These are phyloP conservation scores for Pterocles orientalis DNA, from an alignment of 2,113 vertebrate species.

Conservation along the genomic window DNA sequence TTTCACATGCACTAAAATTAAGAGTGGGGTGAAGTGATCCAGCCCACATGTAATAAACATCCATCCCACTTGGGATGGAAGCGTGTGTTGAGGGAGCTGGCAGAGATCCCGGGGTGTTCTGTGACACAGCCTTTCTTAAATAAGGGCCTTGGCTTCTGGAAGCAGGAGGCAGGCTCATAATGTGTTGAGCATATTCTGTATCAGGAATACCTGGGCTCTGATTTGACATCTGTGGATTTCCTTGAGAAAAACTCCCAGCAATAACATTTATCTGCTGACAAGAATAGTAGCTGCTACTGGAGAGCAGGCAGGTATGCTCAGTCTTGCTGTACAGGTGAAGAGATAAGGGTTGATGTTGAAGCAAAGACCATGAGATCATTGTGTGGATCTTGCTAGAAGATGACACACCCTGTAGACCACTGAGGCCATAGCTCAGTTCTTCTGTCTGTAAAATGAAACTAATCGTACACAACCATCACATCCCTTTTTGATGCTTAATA, in stretches of 20 bases:
- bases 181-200: neutral
- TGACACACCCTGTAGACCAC: neutral
- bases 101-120: neutral
- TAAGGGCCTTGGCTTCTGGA: neutral
- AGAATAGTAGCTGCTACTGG: neutral
- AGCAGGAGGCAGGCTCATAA: neutral
- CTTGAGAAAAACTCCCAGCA: neutral
- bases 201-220: neutral
- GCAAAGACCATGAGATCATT: neutral
- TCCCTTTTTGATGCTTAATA: neutral
- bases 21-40: constrained; percentile 4
- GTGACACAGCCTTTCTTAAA: neutral
- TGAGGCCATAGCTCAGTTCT: neutral
- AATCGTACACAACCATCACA: neutral
- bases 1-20: constrained; percentile 45
- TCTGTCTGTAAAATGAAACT: neutral
- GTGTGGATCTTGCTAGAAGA: neutral
- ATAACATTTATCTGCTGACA: neutral
- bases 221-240: neutral
- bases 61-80: neutral
- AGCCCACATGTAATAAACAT: neutral
- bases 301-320: neutral
- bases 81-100: neutral
- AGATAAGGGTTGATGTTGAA: neutral
- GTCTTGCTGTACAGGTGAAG: neutral